Evolutionary conservation across 2,797 vertebrate genomes (phyloP).

Genomic region (Loriculus beryllinus): DNA sequence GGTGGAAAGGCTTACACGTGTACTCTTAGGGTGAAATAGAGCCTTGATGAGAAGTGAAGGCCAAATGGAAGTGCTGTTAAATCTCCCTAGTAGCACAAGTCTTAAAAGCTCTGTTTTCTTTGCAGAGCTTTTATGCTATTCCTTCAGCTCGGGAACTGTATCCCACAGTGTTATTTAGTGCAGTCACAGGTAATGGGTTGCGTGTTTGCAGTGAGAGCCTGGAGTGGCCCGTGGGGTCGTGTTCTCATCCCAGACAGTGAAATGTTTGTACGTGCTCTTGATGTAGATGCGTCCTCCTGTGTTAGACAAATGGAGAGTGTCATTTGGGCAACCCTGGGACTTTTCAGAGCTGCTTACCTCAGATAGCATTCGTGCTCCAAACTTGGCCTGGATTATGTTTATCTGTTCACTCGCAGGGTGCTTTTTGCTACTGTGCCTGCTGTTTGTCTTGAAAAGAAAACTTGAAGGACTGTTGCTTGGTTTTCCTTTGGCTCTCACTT

Average conservation of each 20-base stretch:
- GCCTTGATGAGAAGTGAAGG: neutral
- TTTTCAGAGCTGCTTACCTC: neutral
- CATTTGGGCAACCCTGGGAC: neutral
- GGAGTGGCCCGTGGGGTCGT: fast-evolving
- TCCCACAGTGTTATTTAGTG: neutral
- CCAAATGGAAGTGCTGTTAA: slow-evolving; percentile 10
- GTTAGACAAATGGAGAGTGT: neutral
- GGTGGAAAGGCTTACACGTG: neutral
- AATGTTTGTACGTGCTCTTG: fast-evolving
- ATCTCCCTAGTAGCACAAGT: neutral
- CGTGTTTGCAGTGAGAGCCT: neutral
- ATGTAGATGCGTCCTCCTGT: neutral
- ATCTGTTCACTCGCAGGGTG: neutral
- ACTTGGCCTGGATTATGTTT: neutral
- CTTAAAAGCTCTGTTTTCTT: slow-evolving; percentile 11
- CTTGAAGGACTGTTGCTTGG: neutral
- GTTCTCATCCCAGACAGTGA: neutral
- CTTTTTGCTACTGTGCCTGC: slow-evolving; percentile 2
- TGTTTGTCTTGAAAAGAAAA: slow-evolving; percentile 17
- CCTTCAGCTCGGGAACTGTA: neutral
- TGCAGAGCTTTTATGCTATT: neutral
- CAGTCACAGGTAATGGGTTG: neutral
- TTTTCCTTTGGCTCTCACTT: slow-evolving; percentile 34
- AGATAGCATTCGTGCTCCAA: neutral
- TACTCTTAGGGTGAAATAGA: neutral